phyloP scores from a whole-genome alignment of 2,797 vertebrate species.

The Chromis chromis region DNA sequence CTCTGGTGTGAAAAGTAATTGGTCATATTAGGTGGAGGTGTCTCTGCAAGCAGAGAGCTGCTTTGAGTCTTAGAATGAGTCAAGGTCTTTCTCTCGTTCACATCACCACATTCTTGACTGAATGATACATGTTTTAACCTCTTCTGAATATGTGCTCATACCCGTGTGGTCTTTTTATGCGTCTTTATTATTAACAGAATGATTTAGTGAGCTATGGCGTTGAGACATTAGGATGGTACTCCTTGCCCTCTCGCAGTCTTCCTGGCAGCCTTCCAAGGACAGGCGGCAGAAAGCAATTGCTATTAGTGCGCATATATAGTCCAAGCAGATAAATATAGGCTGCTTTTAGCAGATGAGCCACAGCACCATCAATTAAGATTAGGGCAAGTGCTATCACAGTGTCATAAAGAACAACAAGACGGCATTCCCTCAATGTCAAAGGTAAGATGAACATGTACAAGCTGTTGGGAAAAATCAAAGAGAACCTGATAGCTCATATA shows the following conservation, averaged over 20 bases:
- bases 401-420: slow-evolving; percentile 84
- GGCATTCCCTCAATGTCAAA: slow-evolving; percentile 88
- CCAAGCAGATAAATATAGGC: slow-evolving; percentile 87
- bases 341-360: slow-evolving; percentile 93
- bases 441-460: slow-evolving; percentile 85
- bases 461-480: slow-evolving; percentile 68
- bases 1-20: slow-evolving; percentile 48
- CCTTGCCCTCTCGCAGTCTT: slow-evolving; percentile 76
- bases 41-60: slow-evolving; percentile 20
- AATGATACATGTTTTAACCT: slow-evolving; percentile 21
- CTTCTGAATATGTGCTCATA: slow-evolving; percentile 10
- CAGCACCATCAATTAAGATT: slow-evolving; percentile 88
- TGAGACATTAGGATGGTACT: slow-evolving; percentile 80
- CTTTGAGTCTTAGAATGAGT: slow-evolving; percentile 10
- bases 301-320: slow-evolving; percentile 89
- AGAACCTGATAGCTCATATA: slow-evolving; percentile 72
- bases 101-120: slow-evolving; percentile 24
- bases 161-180: slow-evolving; percentile 31
- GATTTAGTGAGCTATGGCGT: slow-evolving; percentile 67
- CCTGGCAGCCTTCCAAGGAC: slow-evolving; percentile 89
- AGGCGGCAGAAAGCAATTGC: slow-evolving; percentile 88
- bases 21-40: slow-evolving; percentile 45
- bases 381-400: slow-evolving; percentile 81
- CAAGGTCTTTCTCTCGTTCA: slow-evolving; percentile 41
- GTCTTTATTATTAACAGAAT: slow-evolving; percentile 65